Conservation (phyloP, 2,113 vertebrate species). For the Poeciliopsis occidentalis region DNA sequence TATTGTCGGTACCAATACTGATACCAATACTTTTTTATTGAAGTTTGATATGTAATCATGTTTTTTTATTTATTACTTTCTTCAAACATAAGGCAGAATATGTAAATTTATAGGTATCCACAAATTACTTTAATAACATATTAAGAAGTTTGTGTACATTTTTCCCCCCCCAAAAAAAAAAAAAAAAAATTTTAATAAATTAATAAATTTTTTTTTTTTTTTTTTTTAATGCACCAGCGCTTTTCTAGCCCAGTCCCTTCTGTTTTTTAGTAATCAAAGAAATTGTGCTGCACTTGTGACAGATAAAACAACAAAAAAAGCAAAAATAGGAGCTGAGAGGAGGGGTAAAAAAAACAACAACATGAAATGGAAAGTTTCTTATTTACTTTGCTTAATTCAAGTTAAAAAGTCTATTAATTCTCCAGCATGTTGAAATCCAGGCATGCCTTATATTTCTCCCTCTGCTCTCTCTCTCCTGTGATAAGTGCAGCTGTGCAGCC, state of each 20-base stretch:
- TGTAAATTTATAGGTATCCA: no score
- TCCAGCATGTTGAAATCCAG: not conserved
- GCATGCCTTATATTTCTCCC: not conserved
- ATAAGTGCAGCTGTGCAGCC: constrained; percentile 14
- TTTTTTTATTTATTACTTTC: no score
- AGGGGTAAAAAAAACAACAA: not conserved
- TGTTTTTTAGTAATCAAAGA: not conserved
- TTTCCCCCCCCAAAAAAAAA: no score
- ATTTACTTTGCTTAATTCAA: not conserved
- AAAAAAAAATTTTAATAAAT: no score
- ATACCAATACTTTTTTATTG: no score
- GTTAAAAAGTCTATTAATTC: no score
- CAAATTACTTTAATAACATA: no score
- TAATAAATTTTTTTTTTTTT: no score
- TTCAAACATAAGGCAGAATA: no score
- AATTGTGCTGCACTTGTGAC: not conserved
- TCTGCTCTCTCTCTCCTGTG: not conserved
- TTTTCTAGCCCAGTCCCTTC: not conserved
- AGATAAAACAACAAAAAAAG: not conserved
- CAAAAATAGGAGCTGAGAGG: not conserved
- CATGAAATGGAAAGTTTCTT: not conserved
- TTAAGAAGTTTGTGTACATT: no score
- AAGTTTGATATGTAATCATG: no score
- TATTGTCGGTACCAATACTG: no score
- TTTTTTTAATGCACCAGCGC: not conserved